A percentile compares a stretch with the other conserved stretches of the same genome.
phyloP scores from a whole-genome alignment of 2,797 vertebrate genomes.

The Euphonia xanthogaster region DNA sequence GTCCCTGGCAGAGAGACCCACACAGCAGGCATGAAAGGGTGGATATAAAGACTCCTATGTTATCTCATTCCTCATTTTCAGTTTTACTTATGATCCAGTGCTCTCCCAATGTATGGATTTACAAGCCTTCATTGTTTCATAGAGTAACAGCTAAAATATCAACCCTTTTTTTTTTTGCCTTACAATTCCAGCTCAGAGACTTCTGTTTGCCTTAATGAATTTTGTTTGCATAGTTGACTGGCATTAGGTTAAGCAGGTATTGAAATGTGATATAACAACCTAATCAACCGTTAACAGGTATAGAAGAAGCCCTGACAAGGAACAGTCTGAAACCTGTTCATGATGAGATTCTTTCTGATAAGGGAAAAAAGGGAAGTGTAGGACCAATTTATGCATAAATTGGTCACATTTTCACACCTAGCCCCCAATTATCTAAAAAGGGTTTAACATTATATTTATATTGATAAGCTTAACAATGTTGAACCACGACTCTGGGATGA shows the following conservation, averaged over 20 bases:
- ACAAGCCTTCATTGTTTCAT: not conserved
- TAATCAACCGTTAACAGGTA: slow-evolving; percentile 67
- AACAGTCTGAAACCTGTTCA: slow-evolving; percentile 44
- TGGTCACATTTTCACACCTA: slow-evolving; percentile 78
- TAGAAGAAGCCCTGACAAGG: slow-evolving; percentile 60
- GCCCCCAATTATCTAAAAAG: slow-evolving; percentile 79
- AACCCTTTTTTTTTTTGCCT: not conserved
- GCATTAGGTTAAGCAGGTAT: slow-evolving; percentile 49
- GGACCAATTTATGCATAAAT: slow-evolving; percentile 75
- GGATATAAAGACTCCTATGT: not conserved
- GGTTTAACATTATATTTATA: slow-evolving; percentile 80
- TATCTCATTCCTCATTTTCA: not conserved
- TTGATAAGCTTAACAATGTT: slow-evolving; percentile 80
- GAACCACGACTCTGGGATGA: slow-evolving; percentile 76
- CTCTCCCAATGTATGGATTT: not conserved
- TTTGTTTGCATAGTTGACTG: slow-evolving; percentile 61
- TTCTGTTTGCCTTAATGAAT: slow-evolving; percentile 56
- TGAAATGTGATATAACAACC: slow-evolving; percentile 51
- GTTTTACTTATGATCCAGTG: not conserved
- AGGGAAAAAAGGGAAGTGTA: slow-evolving; percentile 53
- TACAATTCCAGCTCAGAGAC: not conserved
- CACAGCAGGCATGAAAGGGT: not conserved
- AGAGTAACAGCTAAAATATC: not conserved
- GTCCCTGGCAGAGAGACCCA: not conserved
- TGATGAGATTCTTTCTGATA: slow-evolving; percentile 64